Base-by-base conservation (phyloP, 2,888 invertebrate genomes). In the Rhagophthalmus giganteus region DNA sequence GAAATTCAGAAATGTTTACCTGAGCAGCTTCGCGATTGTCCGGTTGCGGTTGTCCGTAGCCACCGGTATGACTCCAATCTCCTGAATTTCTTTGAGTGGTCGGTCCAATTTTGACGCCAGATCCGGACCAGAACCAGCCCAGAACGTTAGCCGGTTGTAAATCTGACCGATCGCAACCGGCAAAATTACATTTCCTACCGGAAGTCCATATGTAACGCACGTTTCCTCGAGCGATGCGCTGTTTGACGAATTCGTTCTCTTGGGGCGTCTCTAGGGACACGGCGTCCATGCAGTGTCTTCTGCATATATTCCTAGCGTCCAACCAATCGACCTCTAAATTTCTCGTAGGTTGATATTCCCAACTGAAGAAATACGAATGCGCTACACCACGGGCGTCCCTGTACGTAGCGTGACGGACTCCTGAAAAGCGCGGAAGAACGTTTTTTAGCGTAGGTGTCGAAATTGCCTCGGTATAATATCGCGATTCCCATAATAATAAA, bases 41-140 rank as follows among this genome's bases (percentile, higher is more conserved):
- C 3, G 93, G 93, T 74, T 93, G 93, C 0, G 88, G 79, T 70
- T 91, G 90, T 38, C 90, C 89, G 71, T 86, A 92, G 60, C 92
- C 92, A 51, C 93, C 93, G 38, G 93, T 93, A 69, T 80, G 79
- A 62, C 90, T 91, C 93, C 93, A 93, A 73, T 92, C 93, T 26
- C 93, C 93, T 51, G 91, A 87, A 76, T 90, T 92, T 57, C 92
- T 83, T 73, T 91, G 90, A 20, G 87, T 86, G 42, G 93, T 93
- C 53, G 92, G 85, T 32, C 93, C 92, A 70, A 93, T 90, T 78
- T 93, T 93, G 55, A 88, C 92, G 16, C 93, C 93, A 5, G 92
- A 92, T 58, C 92, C 93, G 3, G 90, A 91, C 93, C 93, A 94
- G 82, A 94, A 94, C 93, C 93, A 94, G 45, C 90, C 90, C 74